Percentiles rank a stretch among this genome's conserved stretches.
These are phyloP conservation scores for Echeneis naucrates DNA, from an alignment of 2,797 vertebrate species.

Conservation along the genomic window DNA sequence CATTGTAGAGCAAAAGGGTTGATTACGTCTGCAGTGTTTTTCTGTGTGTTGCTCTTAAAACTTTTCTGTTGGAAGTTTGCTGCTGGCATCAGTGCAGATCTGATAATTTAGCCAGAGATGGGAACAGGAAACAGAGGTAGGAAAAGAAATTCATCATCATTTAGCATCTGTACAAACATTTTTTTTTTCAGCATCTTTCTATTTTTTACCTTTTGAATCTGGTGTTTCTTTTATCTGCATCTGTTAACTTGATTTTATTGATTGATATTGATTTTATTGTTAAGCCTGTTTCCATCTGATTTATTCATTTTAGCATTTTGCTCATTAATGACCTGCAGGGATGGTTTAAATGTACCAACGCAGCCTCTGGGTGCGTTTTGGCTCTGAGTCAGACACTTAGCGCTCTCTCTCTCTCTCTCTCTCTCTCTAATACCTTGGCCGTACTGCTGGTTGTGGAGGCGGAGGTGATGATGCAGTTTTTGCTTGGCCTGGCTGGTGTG, in stretches of 20 bases:
- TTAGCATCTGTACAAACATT: constrained; percentile 2
- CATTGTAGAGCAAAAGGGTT: not conserved
- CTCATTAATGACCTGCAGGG: constrained; percentile 15
- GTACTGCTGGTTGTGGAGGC: too few species aligned
- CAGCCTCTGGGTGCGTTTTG: not conserved
- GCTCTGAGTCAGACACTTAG: not conserved
- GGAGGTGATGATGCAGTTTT: not conserved
- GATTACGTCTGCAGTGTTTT: not conserved
- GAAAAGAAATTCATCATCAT: too few species aligned
- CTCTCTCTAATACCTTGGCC: not conserved
- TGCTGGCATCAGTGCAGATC: not conserved
- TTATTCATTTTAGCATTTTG: not conserved
- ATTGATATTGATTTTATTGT: too few species aligned
- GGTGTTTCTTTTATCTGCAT: too few species aligned
- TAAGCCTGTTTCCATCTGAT: not conserved
- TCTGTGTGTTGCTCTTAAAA: not conserved
- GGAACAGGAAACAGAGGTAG: not conserved
- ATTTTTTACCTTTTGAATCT: not conserved
- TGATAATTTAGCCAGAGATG: constrained; percentile 15
- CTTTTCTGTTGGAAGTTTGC: not conserved
- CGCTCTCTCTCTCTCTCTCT: not conserved
- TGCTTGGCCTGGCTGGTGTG: not conserved
- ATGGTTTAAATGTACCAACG: not conserved
- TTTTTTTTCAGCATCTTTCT: not conserved
- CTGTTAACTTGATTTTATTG: not conserved